Conservation (phyloP, 2,888 invertebrate genomes). For the Ditylenchus weischeri region DNA sequence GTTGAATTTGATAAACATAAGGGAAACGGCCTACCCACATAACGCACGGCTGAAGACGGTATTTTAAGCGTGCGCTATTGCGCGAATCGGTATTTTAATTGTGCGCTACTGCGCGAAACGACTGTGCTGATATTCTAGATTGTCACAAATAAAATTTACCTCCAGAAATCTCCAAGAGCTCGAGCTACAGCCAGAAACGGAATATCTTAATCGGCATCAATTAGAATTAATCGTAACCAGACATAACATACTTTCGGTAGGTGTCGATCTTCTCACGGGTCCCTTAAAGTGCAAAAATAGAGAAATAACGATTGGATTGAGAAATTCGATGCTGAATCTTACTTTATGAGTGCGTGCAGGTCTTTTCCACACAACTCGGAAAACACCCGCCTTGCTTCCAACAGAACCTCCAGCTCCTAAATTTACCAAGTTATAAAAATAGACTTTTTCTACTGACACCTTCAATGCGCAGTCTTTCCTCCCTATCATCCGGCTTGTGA, state of each 20-base stretch:
- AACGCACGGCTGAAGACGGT: too few relatives aligned
- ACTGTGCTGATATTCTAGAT: too few relatives aligned
- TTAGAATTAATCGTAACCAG: too few relatives aligned
- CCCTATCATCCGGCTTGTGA: slow-evolving; percentile 79
- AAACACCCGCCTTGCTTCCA: slow-evolving; percentile 76
- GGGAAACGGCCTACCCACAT: too few relatives aligned
- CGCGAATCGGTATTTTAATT: too few relatives aligned
- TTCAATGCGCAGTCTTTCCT: slow-evolving; percentile 78
- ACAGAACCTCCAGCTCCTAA: slow-evolving; percentile 58
- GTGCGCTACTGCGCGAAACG: too few relatives aligned
- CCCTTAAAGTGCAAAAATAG: neutral
- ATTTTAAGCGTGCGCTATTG: too few relatives aligned
- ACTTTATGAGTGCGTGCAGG: slow-evolving; percentile 65
- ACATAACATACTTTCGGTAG: neutral
- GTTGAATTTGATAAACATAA: too few relatives aligned
- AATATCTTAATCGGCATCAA: slow-evolving; percentile 66
- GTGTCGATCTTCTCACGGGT: neutral
- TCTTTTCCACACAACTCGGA: slow-evolving; percentile 93
- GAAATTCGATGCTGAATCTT: too few relatives aligned
- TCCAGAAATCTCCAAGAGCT: slow-evolving; percentile 88
- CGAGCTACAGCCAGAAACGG: slow-evolving; percentile 93
- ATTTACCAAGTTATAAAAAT: neutral
- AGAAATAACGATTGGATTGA: too few relatives aligned
- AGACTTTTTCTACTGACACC: slow-evolving; percentile 12
- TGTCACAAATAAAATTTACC: too few relatives aligned